Percentiles rank a stretch among this genome's conserved stretches.
These are phyloP conservation scores for Corvus cornix DNA, from an alignment of 2,113 vertebrate genomes.

Conservation along the genomic window DNA sequence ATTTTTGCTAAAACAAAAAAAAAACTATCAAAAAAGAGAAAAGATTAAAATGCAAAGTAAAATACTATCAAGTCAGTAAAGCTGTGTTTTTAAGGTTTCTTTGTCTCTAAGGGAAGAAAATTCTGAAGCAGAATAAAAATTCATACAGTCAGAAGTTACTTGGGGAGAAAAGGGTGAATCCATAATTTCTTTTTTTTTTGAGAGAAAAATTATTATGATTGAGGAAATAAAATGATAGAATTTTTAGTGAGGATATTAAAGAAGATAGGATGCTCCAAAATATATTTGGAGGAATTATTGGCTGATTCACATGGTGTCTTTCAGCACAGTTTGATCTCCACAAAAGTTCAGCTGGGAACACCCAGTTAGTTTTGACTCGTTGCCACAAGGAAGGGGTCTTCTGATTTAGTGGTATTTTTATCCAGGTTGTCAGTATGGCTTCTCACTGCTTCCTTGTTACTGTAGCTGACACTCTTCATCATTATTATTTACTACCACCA, in stretches of 20 bases:
- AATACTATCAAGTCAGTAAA: neutral
- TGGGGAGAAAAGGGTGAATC: rapidly evolving
- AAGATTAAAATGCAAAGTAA: neutral
- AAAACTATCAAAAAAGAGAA: neutral
- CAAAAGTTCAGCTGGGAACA: neutral
- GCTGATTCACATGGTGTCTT: neutral
- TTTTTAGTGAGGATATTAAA: neutral
- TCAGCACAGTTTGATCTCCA: neutral
- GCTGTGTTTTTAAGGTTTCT: neutral
- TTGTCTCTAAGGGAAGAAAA: neutral
- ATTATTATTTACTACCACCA: neutral
- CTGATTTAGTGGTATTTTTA: neutral
- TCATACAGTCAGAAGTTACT: neutral
- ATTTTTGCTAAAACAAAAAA: neutral
- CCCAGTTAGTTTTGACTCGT: neutral
- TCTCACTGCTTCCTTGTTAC: neutral
- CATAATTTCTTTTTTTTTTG: neutral
- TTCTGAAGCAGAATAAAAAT: neutral
- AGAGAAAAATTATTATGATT: neutral
- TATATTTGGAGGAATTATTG: neutral
- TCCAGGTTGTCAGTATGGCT: neutral
- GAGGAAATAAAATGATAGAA: neutral
- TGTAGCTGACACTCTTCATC: neutral
- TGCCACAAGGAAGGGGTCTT: neutral
- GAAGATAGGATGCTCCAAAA: neutral